phyloP scores from a whole-genome alignment of 2,888 invertebrate genomes.

The Neoascia interrupta region DNA sequence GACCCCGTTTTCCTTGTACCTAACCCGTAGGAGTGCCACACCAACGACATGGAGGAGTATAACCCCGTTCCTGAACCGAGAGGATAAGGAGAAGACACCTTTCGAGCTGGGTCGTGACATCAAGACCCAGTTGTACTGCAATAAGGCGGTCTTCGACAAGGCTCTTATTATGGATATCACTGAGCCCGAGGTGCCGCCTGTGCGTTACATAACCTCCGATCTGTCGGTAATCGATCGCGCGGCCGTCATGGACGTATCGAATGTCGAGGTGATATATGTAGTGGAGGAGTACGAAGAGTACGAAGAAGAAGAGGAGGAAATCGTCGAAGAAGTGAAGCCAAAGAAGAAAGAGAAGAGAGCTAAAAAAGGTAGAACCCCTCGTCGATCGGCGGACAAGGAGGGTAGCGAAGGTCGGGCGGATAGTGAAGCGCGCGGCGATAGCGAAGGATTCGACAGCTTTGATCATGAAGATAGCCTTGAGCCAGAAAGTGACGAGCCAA shows the following conservation, averaged over 20 bases:
- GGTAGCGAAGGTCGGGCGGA: constrained; percentile 68
- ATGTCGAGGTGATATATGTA: constrained; percentile 80
- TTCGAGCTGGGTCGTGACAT: constrained; percentile 79
- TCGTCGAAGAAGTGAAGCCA: constrained; percentile 75
- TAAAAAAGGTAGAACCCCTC: constrained; percentile 73
- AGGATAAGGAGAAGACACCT: constrained; percentile 79
- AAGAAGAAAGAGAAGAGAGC: constrained; percentile 76
- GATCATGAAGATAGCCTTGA: constrained; percentile 76
- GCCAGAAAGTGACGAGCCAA: constrained; percentile 73
- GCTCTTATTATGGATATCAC: constrained; percentile 79
- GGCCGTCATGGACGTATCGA: constrained; percentile 80
- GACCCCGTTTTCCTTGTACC: constrained; percentile 77
- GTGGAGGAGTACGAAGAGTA: constrained; percentile 79
- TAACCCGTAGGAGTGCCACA: constrained; percentile 78
- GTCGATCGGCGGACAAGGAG: constrained; percentile 75
- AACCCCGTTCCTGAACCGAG: constrained; percentile 79
- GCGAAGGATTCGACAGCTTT: constrained; percentile 70
- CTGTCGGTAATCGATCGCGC: constrained; percentile 80
- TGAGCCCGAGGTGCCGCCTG: constrained; percentile 76
- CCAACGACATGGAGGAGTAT: constrained; percentile 79
- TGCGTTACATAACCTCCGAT: constrained; percentile 80
- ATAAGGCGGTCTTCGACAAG: constrained; percentile 79
- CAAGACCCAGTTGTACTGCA: constrained; percentile 77
- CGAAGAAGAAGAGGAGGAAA: constrained; percentile 74
- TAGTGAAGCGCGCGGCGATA: constrained; percentile 61